Percentiles rank a stretch among this genome's conserved stretches.
phyloP scores from a whole-genome alignment of 2,113 vertebrate species.

The Crotalus helleri region DNA sequence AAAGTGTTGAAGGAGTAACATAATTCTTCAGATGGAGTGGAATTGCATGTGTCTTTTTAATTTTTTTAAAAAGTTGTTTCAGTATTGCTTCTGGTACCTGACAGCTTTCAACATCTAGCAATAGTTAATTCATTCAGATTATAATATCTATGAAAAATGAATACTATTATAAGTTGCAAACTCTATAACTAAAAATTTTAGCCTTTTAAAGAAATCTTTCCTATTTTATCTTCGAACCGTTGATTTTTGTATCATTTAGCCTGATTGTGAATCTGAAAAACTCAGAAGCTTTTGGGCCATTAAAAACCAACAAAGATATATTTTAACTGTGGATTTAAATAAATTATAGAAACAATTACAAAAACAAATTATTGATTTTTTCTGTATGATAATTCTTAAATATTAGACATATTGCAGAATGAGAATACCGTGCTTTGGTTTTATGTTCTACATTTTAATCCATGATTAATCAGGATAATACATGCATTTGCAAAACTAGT shows the following conservation, averaged over 20 bases:
- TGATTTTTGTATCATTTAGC: background rate
- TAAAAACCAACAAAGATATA: background rate
- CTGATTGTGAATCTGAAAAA: background rate
- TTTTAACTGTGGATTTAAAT: slow-evolving; percentile 15
- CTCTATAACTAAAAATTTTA: background rate
- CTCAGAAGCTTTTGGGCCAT: background rate
- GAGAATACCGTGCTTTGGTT: slow-evolving; percentile 34
- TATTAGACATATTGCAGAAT: slow-evolving; percentile 21
- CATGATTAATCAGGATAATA: slow-evolving; percentile 14
- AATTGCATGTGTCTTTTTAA: background rate
- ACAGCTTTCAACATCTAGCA: background rate
- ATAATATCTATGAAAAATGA: background rate
- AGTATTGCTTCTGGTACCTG: background rate
- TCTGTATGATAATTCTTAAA: slow-evolving; percentile 38
- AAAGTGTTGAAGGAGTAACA: background rate
- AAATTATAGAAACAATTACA: slow-evolving; percentile 57
- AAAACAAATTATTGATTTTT: slow-evolving; percentile 46
- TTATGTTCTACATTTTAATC: slow-evolving; percentile 24
- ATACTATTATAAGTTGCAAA: background rate
- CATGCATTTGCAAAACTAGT: background rate
- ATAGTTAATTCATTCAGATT: background rate
- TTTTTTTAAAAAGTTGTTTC: background rate
- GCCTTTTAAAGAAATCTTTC: background rate
- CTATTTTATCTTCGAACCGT: background rate
- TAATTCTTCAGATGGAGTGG: background rate